Evolutionary conservation across 1,140 invertebrate genomes (phyloP), one percentile per base, ranked within the genome.

Genomic region (Parasteatoda tepidariorum): DNA sequence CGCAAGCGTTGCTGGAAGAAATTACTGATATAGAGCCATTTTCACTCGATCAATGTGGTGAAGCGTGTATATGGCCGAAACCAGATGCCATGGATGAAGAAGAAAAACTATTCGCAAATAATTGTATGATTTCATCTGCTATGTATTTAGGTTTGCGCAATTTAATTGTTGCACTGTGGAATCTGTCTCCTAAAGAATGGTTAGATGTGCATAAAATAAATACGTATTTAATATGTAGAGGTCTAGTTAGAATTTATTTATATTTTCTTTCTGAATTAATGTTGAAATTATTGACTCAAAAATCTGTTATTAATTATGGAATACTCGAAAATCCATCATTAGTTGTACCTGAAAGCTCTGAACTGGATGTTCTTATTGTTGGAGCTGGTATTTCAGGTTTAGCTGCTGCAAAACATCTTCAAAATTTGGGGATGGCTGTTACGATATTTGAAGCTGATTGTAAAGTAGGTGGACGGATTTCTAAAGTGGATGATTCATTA

Each of bases 301-400:
- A 88, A 84, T 88, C 88, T 5, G 83, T 88, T 31, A 89, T 91
- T 59, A 91, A 91, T 85, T 87, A 87, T 84, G 90, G 90, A 22
- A 84, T 90, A 18, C 62, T 90, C 26, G 57, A 85, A 2, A 75
- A 87, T 9, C 88, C 89, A 26, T 24, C n/a, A 3, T 11, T 22
- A 4, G 26, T 34, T 57, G 13, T 66, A 0, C 3, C 31, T 7
- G 48, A 31, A 70, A 59, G n/a, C 61, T 4, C 30, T 38, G 38
- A 93, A 87, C 95, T 95, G 1, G 95, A 95, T 91, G 89, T 91
- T 34, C 78, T 91, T 26, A 86, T 91, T 2, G 86, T 91, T 64
- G 91, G 91, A 34, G 90, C 88, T 30, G 91, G 91, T 34, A 85
- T 88, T 24, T 87, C 88, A 66, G 91, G 91, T 28, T 71, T 91